Percentiles rank a stretch among this genome's conserved stretches.
phyloP scores from a whole-genome alignment of 1,140 invertebrate genomes.

The Geopemphigus sp. region DNA sequence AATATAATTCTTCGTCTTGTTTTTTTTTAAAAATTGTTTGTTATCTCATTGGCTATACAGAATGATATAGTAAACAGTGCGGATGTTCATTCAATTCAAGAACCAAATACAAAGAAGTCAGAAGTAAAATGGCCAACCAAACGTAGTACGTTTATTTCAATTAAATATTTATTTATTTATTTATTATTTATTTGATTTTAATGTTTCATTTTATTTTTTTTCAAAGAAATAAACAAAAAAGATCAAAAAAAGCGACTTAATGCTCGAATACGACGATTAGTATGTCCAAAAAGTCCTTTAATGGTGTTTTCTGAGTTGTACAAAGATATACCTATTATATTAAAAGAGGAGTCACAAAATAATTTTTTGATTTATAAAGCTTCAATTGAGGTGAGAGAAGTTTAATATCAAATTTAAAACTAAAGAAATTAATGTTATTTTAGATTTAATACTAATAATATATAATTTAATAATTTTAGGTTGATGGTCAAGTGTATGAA shows the following conservation, averaged over 20 bases:
- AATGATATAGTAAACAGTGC: background rate
- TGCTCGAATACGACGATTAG: conserved; percentile 37
- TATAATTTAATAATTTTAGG: conserved; percentile 6
- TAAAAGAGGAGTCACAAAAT: background rate
- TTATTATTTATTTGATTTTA: too few species aligned
- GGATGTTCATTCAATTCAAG: background rate
- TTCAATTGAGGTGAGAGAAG: conserved; percentile 23
- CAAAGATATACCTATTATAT: conserved; percentile 35
- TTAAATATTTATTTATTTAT: too few species aligned
- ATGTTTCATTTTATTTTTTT: background rate
- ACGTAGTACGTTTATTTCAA: conserved; percentile 17
- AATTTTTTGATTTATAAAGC: conserved; percentile 1
- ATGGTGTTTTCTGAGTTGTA: conserved; percentile 42
- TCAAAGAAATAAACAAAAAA: conserved; percentile 30
- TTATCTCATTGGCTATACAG: conserved; percentile 45
- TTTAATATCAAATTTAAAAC: background rate
- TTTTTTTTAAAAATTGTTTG: conserved; percentile 33
- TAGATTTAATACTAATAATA: background rate
- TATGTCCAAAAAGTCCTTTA: conserved; percentile 34
- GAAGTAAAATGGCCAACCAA: conserved; percentile 9
- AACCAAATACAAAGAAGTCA: background rate
- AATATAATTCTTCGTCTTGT: conserved; percentile 30
- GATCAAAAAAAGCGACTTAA: conserved; percentile 30
- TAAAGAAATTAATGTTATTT: background rate
- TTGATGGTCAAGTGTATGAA: conserved; percentile 23